Conservation (phyloP, 2,113 vertebrate species). For the Stigmatopora nigra region DNA sequence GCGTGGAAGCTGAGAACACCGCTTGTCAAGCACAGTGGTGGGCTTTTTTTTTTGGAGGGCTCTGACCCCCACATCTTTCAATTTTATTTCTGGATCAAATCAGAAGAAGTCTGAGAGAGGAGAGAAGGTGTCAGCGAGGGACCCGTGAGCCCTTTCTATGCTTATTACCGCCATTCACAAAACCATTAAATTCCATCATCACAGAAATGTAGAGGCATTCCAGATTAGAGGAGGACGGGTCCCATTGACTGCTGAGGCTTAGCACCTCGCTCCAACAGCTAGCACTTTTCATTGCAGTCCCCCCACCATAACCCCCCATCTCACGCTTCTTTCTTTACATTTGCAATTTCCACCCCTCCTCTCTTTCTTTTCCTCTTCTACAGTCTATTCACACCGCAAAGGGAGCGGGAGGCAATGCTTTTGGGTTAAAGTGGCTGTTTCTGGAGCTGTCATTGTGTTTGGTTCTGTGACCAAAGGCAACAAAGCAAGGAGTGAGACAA, state of each 20-base stretch:
- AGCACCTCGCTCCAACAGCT: slow-evolving; percentile 58
- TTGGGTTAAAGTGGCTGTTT: slow-evolving; percentile 66
- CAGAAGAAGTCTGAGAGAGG: slow-evolving; percentile 46
- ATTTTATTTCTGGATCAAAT: slow-evolving; percentile 57
- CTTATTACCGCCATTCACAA: slow-evolving; percentile 73
- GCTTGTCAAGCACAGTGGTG: slow-evolving; percentile 65
- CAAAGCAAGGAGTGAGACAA: slow-evolving; percentile 48
- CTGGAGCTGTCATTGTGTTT: slow-evolving; percentile 62
- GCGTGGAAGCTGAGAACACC: slow-evolving; percentile 51
- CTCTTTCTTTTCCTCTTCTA: slow-evolving; percentile 41
- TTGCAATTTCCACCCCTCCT: slow-evolving; percentile 45
- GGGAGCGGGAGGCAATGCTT: slow-evolving; percentile 48
- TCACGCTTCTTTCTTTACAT: slow-evolving; percentile 43
- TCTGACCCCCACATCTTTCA: slow-evolving; percentile 56
- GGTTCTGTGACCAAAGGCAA: slow-evolving; percentile 62
- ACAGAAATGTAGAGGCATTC: slow-evolving; percentile 70
- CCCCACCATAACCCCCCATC: slow-evolving; percentile 21
- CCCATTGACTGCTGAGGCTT: slow-evolving; percentile 70
- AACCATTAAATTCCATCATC: slow-evolving; percentile 68
- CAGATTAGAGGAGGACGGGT: slow-evolving; percentile 68
- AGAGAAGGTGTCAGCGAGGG: slow-evolving; percentile 55
- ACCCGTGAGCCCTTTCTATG: slow-evolving; percentile 62
- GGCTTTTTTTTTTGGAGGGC: slow-evolving; percentile 65
- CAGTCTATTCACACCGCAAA: slow-evolving; percentile 47
- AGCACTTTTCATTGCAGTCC: slow-evolving; percentile 57